phyloP scores from a whole-genome alignment of 2,113 vertebrate species.

The Pollimyrus isidori region DNA sequence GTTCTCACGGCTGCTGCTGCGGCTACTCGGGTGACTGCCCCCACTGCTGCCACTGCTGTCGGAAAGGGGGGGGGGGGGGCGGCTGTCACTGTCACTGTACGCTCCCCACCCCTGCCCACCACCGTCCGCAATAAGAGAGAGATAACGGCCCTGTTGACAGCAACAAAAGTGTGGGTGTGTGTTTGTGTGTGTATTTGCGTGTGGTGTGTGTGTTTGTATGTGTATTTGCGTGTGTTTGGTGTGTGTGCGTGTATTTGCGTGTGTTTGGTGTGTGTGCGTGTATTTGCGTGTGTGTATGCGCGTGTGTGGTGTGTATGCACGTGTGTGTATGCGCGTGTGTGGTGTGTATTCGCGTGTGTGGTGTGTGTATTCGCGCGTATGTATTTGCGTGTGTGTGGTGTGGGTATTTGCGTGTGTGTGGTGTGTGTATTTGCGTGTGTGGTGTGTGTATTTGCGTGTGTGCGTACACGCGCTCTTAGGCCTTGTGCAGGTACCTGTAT shows the following conservation, averaged over 20 bases:
- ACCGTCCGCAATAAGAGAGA: neutral
- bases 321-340: neutral
- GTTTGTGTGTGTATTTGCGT: too few species aligned
- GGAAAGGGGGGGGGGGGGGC: neutral
- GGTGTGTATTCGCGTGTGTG: too few species aligned
- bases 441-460: neutral
- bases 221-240: neutral
- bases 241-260: neutral
- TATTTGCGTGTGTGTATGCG: neutral
- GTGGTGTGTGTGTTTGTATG: neutral
- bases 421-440: too few species aligned
- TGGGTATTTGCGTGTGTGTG: neutral
- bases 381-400: neutral
- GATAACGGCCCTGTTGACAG: neutral
- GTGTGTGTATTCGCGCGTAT: neutral
- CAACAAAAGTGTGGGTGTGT: neutral
- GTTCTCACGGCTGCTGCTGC: slow-evolving; percentile 98
- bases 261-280: too few species aligned
- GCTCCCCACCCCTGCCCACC: too few species aligned
- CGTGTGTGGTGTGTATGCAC: too few species aligned
- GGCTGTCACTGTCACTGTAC: neutral
- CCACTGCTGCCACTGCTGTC: slow-evolving; percentile 91
- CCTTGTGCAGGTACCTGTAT: slow-evolving; percentile 81
- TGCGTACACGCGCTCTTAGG: neutral
- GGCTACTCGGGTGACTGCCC: slow-evolving; percentile 93